Evolutionary conservation across 2,888 invertebrate genomes (phyloP).

Genomic region (Hypercompe scribonia): DNA sequence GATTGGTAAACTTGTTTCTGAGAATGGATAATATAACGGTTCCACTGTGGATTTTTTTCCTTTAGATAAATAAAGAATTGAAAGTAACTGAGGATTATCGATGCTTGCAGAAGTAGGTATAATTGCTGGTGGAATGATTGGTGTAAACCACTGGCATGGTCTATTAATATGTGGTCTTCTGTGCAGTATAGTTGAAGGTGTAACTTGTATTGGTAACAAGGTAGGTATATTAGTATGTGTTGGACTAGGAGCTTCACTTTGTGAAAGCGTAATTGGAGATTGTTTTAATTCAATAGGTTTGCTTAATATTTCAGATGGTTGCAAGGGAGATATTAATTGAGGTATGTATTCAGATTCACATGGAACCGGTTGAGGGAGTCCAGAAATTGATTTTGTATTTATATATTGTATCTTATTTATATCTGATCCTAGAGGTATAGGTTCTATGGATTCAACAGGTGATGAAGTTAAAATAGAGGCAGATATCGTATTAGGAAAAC

Average conservation of each 20-base stretch:
- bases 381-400: not conserved
- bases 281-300: not conserved
- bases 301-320: not conserved
- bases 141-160: not conserved
- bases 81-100: not conserved
- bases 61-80: not conserved
- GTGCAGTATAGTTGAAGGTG: not conserved
- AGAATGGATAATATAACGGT: too few species aligned
- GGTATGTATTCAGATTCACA: not conserved
- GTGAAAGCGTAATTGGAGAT: not conserved
- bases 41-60: not conserved
- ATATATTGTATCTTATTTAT: not conserved
- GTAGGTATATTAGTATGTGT: not conserved
- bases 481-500: not conserved
- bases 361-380: not conserved
- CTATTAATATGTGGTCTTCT: not conserved
- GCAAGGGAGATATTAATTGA: slow-evolving; percentile 11
- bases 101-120: not conserved
- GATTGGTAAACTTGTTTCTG: not conserved
- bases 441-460: not conserved
- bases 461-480: not conserved
- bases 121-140: too few species aligned
- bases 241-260: not conserved
- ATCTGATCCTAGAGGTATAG: not conserved
- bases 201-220: not conserved